These are phyloP conservation scores for Xanthorhoe designata DNA, from an alignment of 2,888 invertebrate genomes.

Conservation along the genomic window DNA sequence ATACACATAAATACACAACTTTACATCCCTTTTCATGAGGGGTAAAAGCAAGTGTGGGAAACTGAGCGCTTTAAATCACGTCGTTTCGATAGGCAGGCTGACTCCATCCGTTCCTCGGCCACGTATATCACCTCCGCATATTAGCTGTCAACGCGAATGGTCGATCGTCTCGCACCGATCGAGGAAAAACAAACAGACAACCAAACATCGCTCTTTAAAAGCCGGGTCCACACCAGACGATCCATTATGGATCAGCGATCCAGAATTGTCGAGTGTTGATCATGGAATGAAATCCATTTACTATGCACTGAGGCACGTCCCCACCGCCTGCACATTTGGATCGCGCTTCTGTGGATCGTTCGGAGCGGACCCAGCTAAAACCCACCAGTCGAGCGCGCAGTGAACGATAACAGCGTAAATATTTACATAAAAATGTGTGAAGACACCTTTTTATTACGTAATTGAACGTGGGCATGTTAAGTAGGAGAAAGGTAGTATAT, in stretches of 20 bases:
- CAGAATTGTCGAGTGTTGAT: too few relatives aligned
- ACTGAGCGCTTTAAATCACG: constrained; percentile 36
- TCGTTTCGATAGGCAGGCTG: constrained; percentile 42
- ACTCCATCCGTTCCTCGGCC: constrained; percentile 48
- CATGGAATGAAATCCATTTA: too few relatives aligned
- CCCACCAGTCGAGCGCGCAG: constrained; percentile 54
- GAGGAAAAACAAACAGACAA: constrained; percentile 65
- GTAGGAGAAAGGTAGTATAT: constrained; percentile 12
- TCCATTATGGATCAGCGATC: too few relatives aligned
- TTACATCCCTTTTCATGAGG: constrained; percentile 1
- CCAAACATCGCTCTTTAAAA: constrained; percentile 62
- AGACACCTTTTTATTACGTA: constrained; percentile 40
- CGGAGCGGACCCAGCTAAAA: too few relatives aligned
- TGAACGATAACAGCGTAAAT: constrained; percentile 56
- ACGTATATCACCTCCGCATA: constrained; percentile 68
- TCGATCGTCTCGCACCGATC: constrained; percentile 59
- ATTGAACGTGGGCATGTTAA: constrained; percentile 28
- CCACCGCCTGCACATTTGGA: too few relatives aligned
- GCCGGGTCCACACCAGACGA: constrained; percentile 29
- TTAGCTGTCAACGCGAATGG: constrained; percentile 69
- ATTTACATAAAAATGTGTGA: constrained; percentile 52
- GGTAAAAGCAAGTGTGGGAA: constrained; percentile 27
- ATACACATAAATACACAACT: too few relatives aligned
- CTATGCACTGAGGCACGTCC: too few relatives aligned
- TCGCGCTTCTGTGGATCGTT: too few relatives aligned